These are phyloP conservation scores for Cottoperca gobio DNA, from an alignment of 2,797 vertebrate species.

Conservation along the genomic window DNA sequence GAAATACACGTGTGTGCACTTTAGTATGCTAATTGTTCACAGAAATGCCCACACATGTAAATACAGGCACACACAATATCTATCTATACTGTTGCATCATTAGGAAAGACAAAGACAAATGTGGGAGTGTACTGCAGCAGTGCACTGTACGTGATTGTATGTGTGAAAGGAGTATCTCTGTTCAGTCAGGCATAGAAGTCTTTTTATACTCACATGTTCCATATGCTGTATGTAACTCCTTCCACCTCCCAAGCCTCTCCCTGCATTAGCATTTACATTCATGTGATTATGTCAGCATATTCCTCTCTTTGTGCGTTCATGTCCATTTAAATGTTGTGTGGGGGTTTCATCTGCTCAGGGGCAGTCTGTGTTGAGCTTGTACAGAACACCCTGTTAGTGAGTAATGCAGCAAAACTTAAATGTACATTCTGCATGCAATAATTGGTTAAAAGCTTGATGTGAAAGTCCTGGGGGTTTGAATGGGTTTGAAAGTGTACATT, in stretches of 20 bases:
- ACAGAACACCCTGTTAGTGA: background rate
- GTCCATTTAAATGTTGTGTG: slow-evolving; percentile 7
- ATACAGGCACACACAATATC: slow-evolving; percentile 5
- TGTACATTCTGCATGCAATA: background rate
- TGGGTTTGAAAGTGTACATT: background rate
- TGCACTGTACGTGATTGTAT: background rate
- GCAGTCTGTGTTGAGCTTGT: background rate
- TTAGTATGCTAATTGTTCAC: slow-evolving; percentile 14
- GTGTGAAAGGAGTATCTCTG: background rate
- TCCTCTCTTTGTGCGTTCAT: background rate
- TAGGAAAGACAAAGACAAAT: background rate
- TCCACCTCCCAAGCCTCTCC: background rate
- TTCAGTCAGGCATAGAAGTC: slow-evolving; percentile 3
- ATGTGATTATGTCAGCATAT: slow-evolving; percentile 6
- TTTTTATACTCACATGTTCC: slow-evolving; percentile 18
- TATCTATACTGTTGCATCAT: slow-evolving; percentile 8
- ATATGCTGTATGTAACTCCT: background rate
- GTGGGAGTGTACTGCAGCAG: slow-evolving; percentile 5
- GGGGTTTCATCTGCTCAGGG: background rate
- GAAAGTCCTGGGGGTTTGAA: background rate
- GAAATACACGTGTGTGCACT: background rate
- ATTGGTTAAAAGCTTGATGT: background rate
- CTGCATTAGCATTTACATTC: slow-evolving; percentile 58
- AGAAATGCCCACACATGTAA: slow-evolving; percentile 40
- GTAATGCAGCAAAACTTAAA: background rate